Conservation (phyloP, 2,113 vertebrate species). For the Entomyzon cyanotis region DNA sequence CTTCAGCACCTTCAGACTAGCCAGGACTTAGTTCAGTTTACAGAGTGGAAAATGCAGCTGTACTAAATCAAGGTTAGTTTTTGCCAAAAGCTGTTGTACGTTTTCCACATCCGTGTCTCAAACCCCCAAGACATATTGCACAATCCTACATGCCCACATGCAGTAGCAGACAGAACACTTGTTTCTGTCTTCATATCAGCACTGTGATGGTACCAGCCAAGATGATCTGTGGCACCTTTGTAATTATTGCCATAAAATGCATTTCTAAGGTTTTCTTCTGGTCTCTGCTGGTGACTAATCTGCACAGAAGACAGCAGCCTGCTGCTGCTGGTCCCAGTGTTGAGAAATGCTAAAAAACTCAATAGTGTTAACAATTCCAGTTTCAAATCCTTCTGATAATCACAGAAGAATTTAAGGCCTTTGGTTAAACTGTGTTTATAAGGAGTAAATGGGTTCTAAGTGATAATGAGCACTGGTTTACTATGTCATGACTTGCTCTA, state of each 20-base stretch:
- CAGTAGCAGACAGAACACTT: background rate
- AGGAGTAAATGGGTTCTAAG: background rate
- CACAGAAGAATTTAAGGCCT: background rate
- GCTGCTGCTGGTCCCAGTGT: background rate
- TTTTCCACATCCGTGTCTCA: background rate
- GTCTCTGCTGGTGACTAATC: background rate
- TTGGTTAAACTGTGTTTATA: background rate
- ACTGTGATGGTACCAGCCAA: background rate
- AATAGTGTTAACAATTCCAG: background rate
- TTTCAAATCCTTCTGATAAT: background rate
- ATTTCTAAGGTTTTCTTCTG: background rate
- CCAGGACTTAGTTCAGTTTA: background rate
- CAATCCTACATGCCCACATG: background rate
- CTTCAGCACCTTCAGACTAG: background rate
- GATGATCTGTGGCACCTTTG: background rate
- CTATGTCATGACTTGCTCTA: background rate
- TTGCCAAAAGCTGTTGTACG: background rate
- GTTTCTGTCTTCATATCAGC: background rate
- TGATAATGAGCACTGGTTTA: background rate
- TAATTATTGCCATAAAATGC: background rate
- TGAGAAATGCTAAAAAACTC: background rate
- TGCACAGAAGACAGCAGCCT: background rate
- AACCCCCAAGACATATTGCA: no score
- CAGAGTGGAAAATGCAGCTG: background rate
- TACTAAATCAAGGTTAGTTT: background rate